Evolutionary conservation across 1,140 invertebrate genomes (phyloP).

Genomic region (Drosophila leontia): DNA sequence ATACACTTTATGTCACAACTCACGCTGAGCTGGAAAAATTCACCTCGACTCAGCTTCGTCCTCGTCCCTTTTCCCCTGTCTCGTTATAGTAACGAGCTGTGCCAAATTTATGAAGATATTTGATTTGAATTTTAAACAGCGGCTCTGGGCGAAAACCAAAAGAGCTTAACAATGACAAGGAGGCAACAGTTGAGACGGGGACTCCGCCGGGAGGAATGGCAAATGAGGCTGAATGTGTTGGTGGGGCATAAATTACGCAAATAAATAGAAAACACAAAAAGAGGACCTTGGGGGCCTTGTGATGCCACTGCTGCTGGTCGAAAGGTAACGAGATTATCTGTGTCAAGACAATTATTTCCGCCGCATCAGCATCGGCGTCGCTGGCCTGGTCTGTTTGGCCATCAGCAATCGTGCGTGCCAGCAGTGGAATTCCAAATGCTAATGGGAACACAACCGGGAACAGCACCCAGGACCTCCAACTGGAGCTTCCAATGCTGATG

Average conservation of each 20-base stretch:
- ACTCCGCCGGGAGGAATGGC: slow-evolving; percentile 19
- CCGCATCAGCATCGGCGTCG: slow-evolving; percentile 71
- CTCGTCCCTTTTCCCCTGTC: slow-evolving; percentile 1
- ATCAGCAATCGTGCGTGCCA: slow-evolving; percentile 66
- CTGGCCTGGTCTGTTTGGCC: slow-evolving; percentile 37
- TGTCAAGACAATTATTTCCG: slow-evolving; percentile 84
- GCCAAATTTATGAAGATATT: slow-evolving; percentile 78
- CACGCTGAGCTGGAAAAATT: background rate
- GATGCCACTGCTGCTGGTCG: slow-evolving; percentile 32
- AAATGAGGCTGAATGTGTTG: slow-evolving; percentile 42
- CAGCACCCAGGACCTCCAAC: slow-evolving; percentile 2
- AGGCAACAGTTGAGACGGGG: slow-evolving; percentile 47
- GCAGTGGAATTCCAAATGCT: slow-evolving; percentile 19
- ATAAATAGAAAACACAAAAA: slow-evolving; percentile 77
- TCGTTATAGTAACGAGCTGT: slow-evolving; percentile 64
- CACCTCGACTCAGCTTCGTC: background rate
- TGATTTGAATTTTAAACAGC: slow-evolving; percentile 83
- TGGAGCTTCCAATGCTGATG: slow-evolving; percentile 28
- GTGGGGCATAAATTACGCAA: slow-evolving; percentile 81
- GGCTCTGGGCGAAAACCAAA: slow-evolving; percentile 29
- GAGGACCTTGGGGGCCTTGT: slow-evolving; percentile 6
- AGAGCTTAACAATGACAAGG: slow-evolving; percentile 68
- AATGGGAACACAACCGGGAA: slow-evolving; percentile 9
- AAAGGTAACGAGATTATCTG: slow-evolving; percentile 84
- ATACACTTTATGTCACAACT: slow-evolving; percentile 9